Percentiles rank a stretch among this genome's conserved stretches.
phyloP scores from a whole-genome alignment of 1,140 invertebrate species.

The Zaprionus inermis region DNA sequence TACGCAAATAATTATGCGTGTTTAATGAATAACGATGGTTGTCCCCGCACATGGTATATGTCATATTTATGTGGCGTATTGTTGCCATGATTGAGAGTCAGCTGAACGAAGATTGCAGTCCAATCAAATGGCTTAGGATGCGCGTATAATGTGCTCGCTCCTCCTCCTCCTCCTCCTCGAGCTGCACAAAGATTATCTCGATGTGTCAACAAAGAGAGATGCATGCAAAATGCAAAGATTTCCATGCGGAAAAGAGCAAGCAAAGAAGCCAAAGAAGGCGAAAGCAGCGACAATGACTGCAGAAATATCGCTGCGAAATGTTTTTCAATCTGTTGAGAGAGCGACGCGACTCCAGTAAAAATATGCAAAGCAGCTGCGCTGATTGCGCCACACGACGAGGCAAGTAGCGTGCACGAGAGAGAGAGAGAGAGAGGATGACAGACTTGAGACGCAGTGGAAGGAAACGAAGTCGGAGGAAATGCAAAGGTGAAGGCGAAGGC shows the following conservation, averaged over 20 bases:
- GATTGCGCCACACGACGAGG: conserved; percentile 58
- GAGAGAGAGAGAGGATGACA: not conserved
- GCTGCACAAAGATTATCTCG: conserved; percentile 64
- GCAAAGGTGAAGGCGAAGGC: not conserved
- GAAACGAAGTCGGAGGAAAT: conserved; percentile 15
- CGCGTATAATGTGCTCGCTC: not conserved
- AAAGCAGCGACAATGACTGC: conserved; percentile 43
- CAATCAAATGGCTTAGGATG: conserved; percentile 7
- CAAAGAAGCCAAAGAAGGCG: conserved; percentile 16
- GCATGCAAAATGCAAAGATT: conserved; percentile 67
- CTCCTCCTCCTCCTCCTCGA: too few species aligned
- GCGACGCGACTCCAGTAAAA: conserved; percentile 56
- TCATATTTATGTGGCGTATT: not conserved
- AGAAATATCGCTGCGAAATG: conserved; percentile 65
- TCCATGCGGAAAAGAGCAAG: conserved; percentile 56
- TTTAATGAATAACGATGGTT: conserved; percentile 51
- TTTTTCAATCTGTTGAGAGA: conserved; percentile 70
- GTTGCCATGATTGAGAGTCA: conserved; percentile 5
- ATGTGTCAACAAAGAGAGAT: conserved; percentile 68
- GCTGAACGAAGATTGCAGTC: not conserved
- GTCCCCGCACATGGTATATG: not conserved
- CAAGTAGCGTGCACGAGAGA: conserved; percentile 23
- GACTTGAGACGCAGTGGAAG: conserved; percentile 3
- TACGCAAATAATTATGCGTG: conserved; percentile 50
- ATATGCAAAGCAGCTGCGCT: conserved; percentile 79